These are phyloP conservation scores for Homarus gammarus DNA, from an alignment of 2,888 invertebrate genomes.

Conservation along the genomic window DNA sequence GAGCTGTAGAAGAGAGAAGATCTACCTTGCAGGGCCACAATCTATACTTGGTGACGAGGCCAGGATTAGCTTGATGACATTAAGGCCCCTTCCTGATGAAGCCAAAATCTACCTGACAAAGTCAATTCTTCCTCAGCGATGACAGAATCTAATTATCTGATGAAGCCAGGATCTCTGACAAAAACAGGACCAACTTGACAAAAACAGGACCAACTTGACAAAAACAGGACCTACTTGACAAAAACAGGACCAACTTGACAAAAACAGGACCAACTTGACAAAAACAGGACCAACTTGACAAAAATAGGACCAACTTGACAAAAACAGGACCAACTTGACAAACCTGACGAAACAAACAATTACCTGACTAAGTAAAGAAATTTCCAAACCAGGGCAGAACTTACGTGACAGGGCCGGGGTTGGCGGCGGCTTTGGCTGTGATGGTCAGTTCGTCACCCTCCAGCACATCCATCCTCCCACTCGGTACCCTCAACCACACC, in stretches of 20 bases:
- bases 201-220: not conserved
- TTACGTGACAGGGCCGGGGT: conserved; percentile 73
- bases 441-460: conserved; percentile 65
- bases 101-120: not conserved
- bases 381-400: not conserved
- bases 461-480: conserved; percentile 52
- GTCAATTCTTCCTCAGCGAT: no score
- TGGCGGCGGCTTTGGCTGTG: conserved; percentile 66
- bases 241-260: not conserved
- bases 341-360: not conserved
- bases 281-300: not conserved
- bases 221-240: not conserved
- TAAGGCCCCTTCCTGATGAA: no score
- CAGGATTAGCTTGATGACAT: no score
- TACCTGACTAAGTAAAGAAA: not conserved
- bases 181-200: not conserved
- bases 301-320: no score
- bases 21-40: no score
- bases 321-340: not conserved
- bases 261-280: not conserved
- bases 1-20: no score
- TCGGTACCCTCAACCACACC: conserved; percentile 62
- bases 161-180: no score
- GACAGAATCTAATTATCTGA: no score
- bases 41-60: no score